Evolutionary conservation across 2,888 invertebrate species (phyloP), one percentile per base, ranked within the genome.

Genomic region (Idaea aversata): DNA sequence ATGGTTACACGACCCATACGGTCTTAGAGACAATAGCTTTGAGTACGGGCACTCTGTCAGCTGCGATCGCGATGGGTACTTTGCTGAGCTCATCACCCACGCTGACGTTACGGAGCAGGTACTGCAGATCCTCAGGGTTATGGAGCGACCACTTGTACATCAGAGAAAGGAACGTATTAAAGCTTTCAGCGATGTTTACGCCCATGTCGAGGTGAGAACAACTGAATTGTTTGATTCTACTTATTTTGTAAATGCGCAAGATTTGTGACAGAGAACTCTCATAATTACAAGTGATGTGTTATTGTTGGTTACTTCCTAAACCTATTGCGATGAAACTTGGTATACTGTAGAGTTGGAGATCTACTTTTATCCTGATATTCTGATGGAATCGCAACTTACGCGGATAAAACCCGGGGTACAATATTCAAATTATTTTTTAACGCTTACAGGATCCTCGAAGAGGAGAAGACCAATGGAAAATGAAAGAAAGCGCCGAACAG

Each of bases 21-120:
- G 93, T 0, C 75, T 93, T 10, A 87, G 92, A 0, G 93, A 92
- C 75, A 72, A 82, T 66, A 88, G 90, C 0, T 82, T 82, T 3
- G 68, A 69, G n/a, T 83, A 79, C 70, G 87, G 86, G 0, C 82
- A 85, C 13, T 76, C 73, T 63, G 61, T 91, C 59, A 83, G 84
- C 68, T 93, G 93, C 66, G 81, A 82, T 15, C 82, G 87, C 0
- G 93, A 93, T 47, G 93, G 93, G 0, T 85, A 85, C 77, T 91
- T 83, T 74, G 86, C 90, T 0, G 91, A 93, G 75, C 76, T 92
- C 64, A 83, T 87, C 68, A 87, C 88, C 2, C 78, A 82, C 16
- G 76, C 77, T 65, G 92, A 92, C 80, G 90, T 90, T 73, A 91
- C 91, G 1, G 86, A 88, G 67, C 90, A 92, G 71, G 91, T 91